Base-by-base conservation (phyloP, 1,140 invertebrate genomes). In the Eupristina koningsbergeri region DNA sequence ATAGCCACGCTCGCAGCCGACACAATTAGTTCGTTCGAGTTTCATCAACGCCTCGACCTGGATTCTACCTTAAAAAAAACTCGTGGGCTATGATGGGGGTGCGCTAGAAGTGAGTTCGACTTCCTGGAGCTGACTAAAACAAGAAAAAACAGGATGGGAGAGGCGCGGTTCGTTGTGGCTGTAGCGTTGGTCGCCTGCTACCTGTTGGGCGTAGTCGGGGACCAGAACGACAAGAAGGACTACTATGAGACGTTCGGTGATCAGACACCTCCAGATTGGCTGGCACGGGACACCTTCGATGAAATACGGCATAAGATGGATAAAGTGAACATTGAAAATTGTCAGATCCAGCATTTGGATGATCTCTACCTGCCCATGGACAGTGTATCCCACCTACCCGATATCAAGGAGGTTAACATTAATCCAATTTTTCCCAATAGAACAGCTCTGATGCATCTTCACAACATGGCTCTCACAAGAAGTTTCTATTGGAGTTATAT, bases 401-500 rank as follows among this genome's bases (percentile, higher is more conserved):
- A 98, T 87, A 97, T 99, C 84, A 98, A 99, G 91, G 97, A 98
- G 89, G 94, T 99, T 69, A 97, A 98, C 87, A 97, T 98, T 34
- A 98, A 98, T 92, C 98, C 98, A 3, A 95, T 99, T 11, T 98
- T 98, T 89, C 97, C 98, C 0, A 99, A 99, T 92, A 94, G 98
- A 86, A 99, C 98, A 0, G 96, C 96, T 22, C 91, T 99, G 82
- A 91, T 99, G 26, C 98, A 99, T 93, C 93, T 99, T 80, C 98
- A 99, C 91, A 99, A 99, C 91, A 96, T 99, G 95, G 98, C 98
- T 26, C 92, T 99, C 87, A 98, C 96, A 89, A 93, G 98, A 86
- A 97, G 97, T 0, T 99, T 98, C 91, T 99, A 97, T 91, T 99
- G 97, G 96, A 98, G 97, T 91, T 98, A 98, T 87, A 98, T 99